Conservation (phyloP, 2,888 invertebrate species). For the Lutraria lutraria region DNA sequence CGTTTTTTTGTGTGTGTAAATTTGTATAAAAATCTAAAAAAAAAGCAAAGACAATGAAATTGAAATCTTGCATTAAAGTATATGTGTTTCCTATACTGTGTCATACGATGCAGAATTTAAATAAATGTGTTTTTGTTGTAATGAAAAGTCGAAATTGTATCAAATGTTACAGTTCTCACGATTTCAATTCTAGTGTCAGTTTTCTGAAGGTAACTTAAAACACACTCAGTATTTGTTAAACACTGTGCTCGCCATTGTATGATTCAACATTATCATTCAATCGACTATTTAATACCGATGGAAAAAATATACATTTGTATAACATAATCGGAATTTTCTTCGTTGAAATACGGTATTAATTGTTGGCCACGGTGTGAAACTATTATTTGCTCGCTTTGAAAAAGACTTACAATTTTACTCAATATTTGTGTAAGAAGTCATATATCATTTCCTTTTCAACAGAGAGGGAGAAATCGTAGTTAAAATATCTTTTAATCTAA, state of each 20-base stretch:
- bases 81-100: not conserved
- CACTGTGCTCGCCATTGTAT: not conserved
- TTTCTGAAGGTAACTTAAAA: not conserved
- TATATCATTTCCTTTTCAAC: not conserved
- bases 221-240: not conserved
- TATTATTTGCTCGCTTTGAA: not conserved
- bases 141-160: not conserved
- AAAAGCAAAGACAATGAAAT: not conserved
- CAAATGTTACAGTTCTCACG: not conserved
- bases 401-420: not conserved
- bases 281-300: no score
- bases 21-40: no score
- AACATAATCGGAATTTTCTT: not conserved
- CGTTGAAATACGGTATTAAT: not conserved
- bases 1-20: no score
- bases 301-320: not conserved
- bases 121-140: conserved; percentile 18
- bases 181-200: not conserved
- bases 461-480: not conserved
- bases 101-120: not conserved
- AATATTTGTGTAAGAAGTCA: not conserved
- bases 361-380: not conserved
- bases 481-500: not conserved
- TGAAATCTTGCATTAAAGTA: not conserved
- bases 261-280: not conserved